Evolutionary conservation across 2,888 invertebrate species (phyloP).

Genomic region (Alviniconcha strummeri): DNA sequence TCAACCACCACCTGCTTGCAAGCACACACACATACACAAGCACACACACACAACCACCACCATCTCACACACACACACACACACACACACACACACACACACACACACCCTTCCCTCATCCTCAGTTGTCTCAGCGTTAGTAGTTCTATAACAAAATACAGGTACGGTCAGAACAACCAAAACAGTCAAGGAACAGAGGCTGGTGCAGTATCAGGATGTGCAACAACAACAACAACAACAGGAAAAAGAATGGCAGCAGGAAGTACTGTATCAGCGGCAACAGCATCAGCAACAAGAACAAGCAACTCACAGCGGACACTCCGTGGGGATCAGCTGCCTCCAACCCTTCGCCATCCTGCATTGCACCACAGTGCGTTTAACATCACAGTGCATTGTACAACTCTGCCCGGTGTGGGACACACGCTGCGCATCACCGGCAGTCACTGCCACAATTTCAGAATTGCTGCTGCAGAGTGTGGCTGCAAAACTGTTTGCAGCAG

Average conservation of each 20-base stretch:
- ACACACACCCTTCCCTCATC: background rate
- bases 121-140: background rate
- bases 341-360: conserved; percentile 31
- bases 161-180: background rate
- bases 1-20: background rate
- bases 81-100: conserved; percentile 3
- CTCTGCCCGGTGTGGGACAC: background rate
- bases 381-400: background rate
- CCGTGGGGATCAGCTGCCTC: conserved; percentile 27
- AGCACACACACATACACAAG: background rate
- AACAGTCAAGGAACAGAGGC: background rate
- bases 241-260: background rate
- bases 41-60: background rate
- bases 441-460: background rate
- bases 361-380: conserved; percentile 4
- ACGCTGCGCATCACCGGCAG: background rate
- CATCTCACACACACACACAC: background rate
- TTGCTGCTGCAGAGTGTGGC: no score
- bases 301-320: conserved; percentile 21
- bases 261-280: background rate
- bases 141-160: background rate
- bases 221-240: background rate
- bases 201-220: background rate
- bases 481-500: no score
- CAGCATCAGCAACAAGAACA: background rate